Conservation (phyloP, 2,113 vertebrate genomes). For the Colaptes auratus region DNA sequence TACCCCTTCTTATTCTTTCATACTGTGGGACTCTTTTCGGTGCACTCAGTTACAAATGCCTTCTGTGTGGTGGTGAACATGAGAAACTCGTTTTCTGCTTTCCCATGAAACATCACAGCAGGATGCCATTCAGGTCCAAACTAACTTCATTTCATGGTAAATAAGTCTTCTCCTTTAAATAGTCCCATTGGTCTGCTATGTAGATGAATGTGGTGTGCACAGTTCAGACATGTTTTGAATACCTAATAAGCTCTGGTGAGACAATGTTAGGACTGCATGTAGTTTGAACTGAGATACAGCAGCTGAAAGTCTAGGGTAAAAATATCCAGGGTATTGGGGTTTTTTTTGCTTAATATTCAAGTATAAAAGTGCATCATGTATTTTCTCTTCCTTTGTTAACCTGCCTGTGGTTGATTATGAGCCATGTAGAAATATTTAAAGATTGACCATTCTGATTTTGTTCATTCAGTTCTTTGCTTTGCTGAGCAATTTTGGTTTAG, state of each 20-base stretch:
- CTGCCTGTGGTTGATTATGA: background rate
- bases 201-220: background rate
- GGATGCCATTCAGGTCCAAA: background rate
- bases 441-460: background rate
- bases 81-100: background rate
- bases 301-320: background rate
- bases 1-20: background rate
- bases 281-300: background rate
- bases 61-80: background rate
- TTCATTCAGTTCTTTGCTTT: background rate
- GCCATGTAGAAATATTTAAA: background rate
- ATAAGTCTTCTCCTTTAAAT: background rate
- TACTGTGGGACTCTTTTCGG: background rate
- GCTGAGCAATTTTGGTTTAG: no score
- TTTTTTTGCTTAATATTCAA: background rate
- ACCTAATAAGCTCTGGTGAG: background rate
- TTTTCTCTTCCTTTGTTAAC: background rate
- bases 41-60: background rate
- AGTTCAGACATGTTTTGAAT: background rate
- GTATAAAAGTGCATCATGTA: background rate
- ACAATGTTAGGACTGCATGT: background rate
- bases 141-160: background rate
- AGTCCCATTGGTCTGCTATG: background rate
- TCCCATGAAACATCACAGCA: background rate
- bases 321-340: background rate